Conservation (phyloP, 2,797 vertebrate species). For the Apogon talboti region DNA sequence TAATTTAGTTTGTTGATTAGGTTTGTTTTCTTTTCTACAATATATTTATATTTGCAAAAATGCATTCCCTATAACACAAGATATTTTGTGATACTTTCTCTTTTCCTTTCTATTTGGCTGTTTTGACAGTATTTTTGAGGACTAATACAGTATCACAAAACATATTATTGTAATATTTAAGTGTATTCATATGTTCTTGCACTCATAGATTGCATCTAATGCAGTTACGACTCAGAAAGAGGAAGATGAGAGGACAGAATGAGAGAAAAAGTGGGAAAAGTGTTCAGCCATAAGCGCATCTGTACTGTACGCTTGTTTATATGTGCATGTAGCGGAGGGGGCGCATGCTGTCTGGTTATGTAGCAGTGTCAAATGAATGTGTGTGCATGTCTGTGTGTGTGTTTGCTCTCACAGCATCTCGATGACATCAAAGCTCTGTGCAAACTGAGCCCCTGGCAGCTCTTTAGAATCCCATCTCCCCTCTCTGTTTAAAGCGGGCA, state of each 20-base stretch:
- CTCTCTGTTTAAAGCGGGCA: slow-evolving; percentile 78
- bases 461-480: slow-evolving; percentile 82
- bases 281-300: slow-evolving; percentile 48
- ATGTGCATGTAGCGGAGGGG: slow-evolving; percentile 32
- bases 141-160: no score
- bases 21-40: no score
- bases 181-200: no score
- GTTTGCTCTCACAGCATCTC: slow-evolving; percentile 81
- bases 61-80: no score
- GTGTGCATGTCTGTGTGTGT: slow-evolving; percentile 55
- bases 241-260: slow-evolving; percentile 24
- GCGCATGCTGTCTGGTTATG: slow-evolving; percentile 61
- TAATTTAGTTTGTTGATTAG: no score
- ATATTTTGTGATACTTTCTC: no score
- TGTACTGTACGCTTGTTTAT: slow-evolving; percentile 60
- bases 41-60: no score
- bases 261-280: slow-evolving; percentile 19
- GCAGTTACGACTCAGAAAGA: slow-evolving; percentile 34
- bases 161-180: no score
- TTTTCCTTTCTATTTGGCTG: no score
- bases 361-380: slow-evolving; percentile 59
- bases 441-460: slow-evolving; percentile 85
- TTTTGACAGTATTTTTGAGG: no score
- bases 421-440: slow-evolving; percentile 85
- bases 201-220: no score